Conservation (phyloP, 2,888 invertebrate species). For the Troides oblongomaculatus region DNA sequence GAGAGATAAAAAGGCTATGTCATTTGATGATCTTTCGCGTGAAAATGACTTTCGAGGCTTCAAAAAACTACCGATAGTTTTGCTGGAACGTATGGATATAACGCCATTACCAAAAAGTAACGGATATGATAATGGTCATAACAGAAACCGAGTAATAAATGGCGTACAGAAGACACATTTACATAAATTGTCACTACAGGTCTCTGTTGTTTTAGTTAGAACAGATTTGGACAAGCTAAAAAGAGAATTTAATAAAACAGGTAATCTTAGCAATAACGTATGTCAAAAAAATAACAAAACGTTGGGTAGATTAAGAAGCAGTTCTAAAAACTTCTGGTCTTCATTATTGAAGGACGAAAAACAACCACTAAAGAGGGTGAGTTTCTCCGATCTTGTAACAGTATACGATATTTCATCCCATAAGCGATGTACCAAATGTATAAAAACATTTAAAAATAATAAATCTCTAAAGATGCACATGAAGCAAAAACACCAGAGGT, state of each 20-base stretch:
- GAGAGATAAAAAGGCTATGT: neutral
- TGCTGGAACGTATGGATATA: conserved; percentile 52
- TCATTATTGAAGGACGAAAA: conserved; percentile 33
- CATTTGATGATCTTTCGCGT: conserved; percentile 39
- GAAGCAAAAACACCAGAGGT: conserved; percentile 59
- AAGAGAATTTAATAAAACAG: conserved; percentile 30
- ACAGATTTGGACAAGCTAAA: conserved; percentile 49
- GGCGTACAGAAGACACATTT: conserved; percentile 23
- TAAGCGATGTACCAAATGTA: conserved; percentile 66
- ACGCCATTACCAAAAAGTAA: conserved; percentile 44
- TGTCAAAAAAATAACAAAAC: conserved; percentile 3
- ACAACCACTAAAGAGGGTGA: conserved; percentile 60
- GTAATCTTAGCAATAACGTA: neutral
- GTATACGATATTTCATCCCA: conserved; percentile 64
- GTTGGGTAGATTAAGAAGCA: neutral
- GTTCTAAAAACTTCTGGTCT: neutral
- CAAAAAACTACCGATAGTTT: conserved; percentile 49
- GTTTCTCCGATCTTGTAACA: conserved; percentile 65
- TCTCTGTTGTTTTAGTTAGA: conserved; percentile 48
- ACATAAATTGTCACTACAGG: conserved; percentile 40
- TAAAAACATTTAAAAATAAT: conserved; percentile 59
- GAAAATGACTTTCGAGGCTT: conserved; percentile 52
- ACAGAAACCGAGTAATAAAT: conserved; percentile 7
- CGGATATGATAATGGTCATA: conserved; percentile 2
- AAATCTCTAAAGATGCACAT: conserved; percentile 53